Evolutionary conservation across 2,113 vertebrate species (phyloP).

Genomic region (Scophthalmus maximus): DNA sequence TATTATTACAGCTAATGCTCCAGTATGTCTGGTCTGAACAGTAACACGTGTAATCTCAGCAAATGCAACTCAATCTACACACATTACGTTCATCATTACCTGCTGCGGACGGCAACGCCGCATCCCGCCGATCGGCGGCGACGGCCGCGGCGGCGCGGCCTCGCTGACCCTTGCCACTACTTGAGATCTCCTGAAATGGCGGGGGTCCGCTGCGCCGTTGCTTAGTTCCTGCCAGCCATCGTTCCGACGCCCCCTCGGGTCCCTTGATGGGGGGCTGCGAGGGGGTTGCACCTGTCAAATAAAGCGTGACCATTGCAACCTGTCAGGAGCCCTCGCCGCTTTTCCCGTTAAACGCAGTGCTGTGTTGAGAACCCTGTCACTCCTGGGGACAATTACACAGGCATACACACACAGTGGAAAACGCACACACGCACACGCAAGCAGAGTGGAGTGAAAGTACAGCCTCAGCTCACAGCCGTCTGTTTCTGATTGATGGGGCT

Average conservation of each 20-base stretch:
- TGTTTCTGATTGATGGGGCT: slow-evolving; percentile 53
- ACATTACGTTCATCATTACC: too few species aligned
- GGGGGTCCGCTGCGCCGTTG: background rate
- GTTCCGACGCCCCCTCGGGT: slow-evolving; percentile 17
- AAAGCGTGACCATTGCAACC: slow-evolving; percentile 70
- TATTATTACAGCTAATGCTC: too few species aligned
- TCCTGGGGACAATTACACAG: slow-evolving; percentile 8
- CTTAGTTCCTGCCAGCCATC: slow-evolving; percentile 33
- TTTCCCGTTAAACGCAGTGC: slow-evolving; percentile 49
- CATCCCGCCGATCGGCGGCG: too few species aligned
- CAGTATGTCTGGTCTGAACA: too few species aligned
- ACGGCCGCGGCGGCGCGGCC: too few species aligned
- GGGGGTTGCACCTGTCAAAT: slow-evolving; percentile 59
- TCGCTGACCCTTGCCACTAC: background rate
- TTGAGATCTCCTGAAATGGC: slow-evolving; percentile 26
- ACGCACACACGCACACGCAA: slow-evolving; percentile 17
- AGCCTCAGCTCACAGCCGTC: slow-evolving; percentile 44
- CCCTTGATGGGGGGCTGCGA: slow-evolving; percentile 14
- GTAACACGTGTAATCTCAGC: too few species aligned
- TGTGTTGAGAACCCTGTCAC: slow-evolving; percentile 67
- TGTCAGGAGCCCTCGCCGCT: slow-evolving; percentile 52
- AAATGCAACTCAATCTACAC: too few species aligned
- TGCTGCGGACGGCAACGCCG: too few species aligned
- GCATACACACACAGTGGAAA: slow-evolving; percentile 27
- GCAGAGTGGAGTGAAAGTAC: slow-evolving; percentile 15